Evolutionary conservation across 2,797 vertebrate genomes (phyloP).

Genomic region (Gadopsis bispinosus): DNA sequence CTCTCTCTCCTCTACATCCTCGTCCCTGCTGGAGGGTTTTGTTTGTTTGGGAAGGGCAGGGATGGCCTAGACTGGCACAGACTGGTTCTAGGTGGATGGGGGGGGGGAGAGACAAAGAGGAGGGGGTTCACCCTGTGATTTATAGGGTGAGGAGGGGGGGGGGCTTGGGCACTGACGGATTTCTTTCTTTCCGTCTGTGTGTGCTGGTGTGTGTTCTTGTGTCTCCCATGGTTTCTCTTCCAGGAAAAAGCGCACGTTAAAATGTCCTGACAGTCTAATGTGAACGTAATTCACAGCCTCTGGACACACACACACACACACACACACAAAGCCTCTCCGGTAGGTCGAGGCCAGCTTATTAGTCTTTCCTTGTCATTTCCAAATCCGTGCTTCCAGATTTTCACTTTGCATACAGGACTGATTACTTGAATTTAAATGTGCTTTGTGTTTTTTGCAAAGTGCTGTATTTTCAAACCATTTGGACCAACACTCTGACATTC

Average conservation of each 20-base stretch:
- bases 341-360: conserved; percentile 21
- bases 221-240: conserved; percentile 73
- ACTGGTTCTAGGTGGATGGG: conserved; percentile 83
- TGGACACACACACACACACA: too few relatives aligned
- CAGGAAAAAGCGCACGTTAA: conserved; percentile 71
- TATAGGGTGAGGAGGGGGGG: conserved; percentile 39
- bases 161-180: conserved; percentile 61
- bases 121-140: conserved; percentile 61
- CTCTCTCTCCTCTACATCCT: conserved; percentile 27
- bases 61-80: conserved; percentile 84
- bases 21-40: conserved; percentile 56
- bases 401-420: not conserved
- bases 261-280: conserved; percentile 54
- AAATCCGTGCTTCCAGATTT: not conserved
- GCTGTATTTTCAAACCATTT: not conserved
- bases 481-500: conserved; percentile 16
- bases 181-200: conserved; percentile 30
- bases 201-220: conserved; percentile 42
- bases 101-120: conserved; percentile 24
- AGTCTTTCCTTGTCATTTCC: conserved; percentile 22
- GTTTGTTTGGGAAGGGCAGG: conserved; percentile 78
- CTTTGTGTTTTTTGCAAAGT: conserved; percentile 6
- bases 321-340: conserved; percentile 46
- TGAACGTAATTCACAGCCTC: conserved; percentile 58
- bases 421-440: not conserved